Base-by-base conservation (phyloP, 1,140 invertebrate genomes). In the Drosophila nebulosa region DNA sequence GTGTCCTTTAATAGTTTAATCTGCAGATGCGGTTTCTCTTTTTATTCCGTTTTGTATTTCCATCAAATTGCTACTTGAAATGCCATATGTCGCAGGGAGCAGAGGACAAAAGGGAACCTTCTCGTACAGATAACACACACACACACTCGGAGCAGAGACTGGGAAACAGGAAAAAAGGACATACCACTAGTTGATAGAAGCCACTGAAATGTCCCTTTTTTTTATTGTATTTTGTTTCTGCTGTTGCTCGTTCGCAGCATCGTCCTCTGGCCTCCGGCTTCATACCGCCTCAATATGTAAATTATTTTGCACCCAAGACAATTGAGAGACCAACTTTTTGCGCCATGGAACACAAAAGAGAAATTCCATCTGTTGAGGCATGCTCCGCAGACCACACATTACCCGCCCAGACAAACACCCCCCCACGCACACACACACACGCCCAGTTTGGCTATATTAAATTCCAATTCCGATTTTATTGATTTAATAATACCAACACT, bases 381-480 rank as follows among this genome's bases (percentile, higher is more conserved):
- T 16, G 39, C 16, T 9, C 16, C 18, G 12, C 16, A 46, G 16
- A 18, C 14, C 39, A 42, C 14, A 42, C 16, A 42, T 32, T 32
- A 5, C 6, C 39, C 16, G 10, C 16, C 7, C 14, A 46, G 4
- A 16, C 42, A 24, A 55, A 9, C 32, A 27, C 18, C 6, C 14
- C 14, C 5, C 22, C 27, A 51, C 69, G 63, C 59, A 9, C 32
- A 27, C 18, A 9, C 14, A 18, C 5, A 27, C 27, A 51, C 69
- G 63, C 62, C 51, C 42, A 50, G 67, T 81, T 74, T 64, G 78
- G 74, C 58, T 71, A 67, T 81, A 88, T 88, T 86, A 86, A 86
- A 86, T 86, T 86, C 81, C 83, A 86, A 88, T 86, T 86, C 81
- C 83, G 61, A 70, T 74, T 64, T 81, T 86, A 86, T 86, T 74